Evolutionary conservation across 2,888 invertebrate species (phyloP).

Genomic region (Pristionchus exspectatus): DNA sequence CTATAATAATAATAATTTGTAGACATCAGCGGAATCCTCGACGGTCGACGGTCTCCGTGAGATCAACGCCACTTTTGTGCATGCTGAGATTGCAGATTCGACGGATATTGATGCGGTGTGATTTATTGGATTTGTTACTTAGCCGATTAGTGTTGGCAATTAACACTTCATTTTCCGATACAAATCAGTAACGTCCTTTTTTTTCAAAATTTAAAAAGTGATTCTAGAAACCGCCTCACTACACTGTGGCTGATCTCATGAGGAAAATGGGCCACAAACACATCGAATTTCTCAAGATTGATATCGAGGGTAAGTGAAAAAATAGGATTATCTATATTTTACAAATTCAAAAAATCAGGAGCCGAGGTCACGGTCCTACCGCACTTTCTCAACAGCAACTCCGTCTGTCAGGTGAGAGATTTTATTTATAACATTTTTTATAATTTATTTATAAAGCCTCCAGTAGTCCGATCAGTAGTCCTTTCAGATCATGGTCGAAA

Average conservation of each 20-base stretch:
- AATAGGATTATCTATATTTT: background rate
- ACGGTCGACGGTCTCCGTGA: background rate
- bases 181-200: too few species aligned
- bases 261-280: background rate
- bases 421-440: background rate
- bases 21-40: background rate
- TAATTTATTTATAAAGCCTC: too few species aligned
- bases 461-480: background rate
- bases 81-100: background rate
- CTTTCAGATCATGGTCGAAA: constrained; percentile 10
- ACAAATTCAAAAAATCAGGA: background rate
- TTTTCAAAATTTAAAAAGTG: too few species aligned
- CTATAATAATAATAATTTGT: background rate
- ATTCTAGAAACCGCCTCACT: background rate
- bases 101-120: too few species aligned
- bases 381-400: background rate
- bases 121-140: too few species aligned
- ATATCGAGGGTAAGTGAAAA: background rate
- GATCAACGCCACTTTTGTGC: background rate
- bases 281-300: constrained; percentile 3
- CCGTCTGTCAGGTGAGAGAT: background rate
- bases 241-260: background rate
- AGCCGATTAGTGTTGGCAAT: too few species aligned
- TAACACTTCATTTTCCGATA: too few species aligned
- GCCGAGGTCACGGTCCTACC: background rate